Evolutionary conservation across 2,113 vertebrate genomes (phyloP), one percentile per base, ranked within the genome.

Genomic region (Ammospiza caudacuta): DNA sequence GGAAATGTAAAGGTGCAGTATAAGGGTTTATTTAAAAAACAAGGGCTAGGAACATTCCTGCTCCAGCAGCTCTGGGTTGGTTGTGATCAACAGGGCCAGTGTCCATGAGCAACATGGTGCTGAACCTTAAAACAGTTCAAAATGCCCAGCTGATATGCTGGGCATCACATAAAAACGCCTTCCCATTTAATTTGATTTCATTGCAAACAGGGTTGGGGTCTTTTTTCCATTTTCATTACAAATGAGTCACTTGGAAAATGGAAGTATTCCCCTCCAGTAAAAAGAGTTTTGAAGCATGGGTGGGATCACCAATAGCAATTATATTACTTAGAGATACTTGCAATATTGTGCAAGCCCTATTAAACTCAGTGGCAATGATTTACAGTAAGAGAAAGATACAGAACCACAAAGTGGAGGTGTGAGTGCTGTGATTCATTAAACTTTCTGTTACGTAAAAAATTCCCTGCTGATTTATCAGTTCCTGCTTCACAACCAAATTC

Each of bases 331-430:
- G 54, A 92, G 44, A 75, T 75, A 70, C 29, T 83, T 94, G 67
- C 3, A 75, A 18, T 77, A 57, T 83, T 90, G 46, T 90, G 66
- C 63, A 78, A 96, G 47, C 61, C 62, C 25, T 92, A 27, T 97
- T 97, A 93, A 97, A 92, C 80, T 94, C 90, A 86, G 94, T 95
- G 90, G 92, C 88, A 78, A 39, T 73, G 93, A 89, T 93, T 96
- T 96, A 94, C 77, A 90, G 85, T 87, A 75, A 90, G 67, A 74
- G 83, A 86, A 75, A 63, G 21, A 19, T 11, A 27, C 28, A 86
- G n/a, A 93, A 61, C 63, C 69, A 57, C 68, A 25, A 84, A 84
- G 41, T 9, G 1, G 69, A 86, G 44, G 35, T 80, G 35, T 43
- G 44, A 92, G 37, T 49, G 9, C 58, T 90, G 54, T 72, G 41